Percentiles rank a stretch among this genome's conserved stretches.
Evolutionary conservation across 2,113 vertebrate species (phyloP).

Genomic region (Sphaerodactylus townsendi): DNA sequence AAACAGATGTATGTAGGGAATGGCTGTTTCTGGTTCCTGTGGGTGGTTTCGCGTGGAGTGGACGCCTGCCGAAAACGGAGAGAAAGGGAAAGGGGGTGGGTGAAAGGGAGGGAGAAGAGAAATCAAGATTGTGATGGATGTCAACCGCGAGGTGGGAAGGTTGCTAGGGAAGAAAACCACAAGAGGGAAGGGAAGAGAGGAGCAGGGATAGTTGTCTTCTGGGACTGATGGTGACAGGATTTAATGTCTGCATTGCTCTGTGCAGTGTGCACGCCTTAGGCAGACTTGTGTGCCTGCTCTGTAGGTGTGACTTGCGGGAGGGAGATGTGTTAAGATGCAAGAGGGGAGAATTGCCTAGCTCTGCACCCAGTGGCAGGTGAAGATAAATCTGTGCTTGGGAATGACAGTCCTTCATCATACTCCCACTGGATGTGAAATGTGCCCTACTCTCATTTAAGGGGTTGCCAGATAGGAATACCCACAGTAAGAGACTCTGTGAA

Average conservation of each 20-base stretch:
- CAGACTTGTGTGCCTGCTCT: neutral
- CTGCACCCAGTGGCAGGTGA: accelerated
- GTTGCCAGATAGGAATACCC: neutral
- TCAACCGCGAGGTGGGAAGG: neutral
- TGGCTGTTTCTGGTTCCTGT: neutral
- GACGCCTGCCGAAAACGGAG: constrained; percentile 38
- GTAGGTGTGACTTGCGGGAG: no score
- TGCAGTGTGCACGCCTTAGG: neutral
- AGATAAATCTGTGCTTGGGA: neutral
- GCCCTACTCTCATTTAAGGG: neutral
- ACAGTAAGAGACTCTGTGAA: neutral
- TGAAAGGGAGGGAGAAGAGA: neutral
- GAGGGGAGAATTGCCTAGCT: neutral
- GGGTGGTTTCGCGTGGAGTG: neutral
- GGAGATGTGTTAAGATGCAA: neutral
- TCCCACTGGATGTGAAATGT: constrained; percentile 21
- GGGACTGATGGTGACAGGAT: constrained; percentile 25
- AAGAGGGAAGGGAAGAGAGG: neutral
- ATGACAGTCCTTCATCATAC: neutral
- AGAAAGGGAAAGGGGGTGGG: neutral
- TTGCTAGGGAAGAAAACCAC: neutral
- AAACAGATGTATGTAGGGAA: neutral
- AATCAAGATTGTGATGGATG: neutral
- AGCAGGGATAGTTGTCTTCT: neutral
- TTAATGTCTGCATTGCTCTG: constrained; percentile 39